Percentiles rank a stretch among this genome's conserved stretches.
Evolutionary conservation across 2,113 vertebrate species (phyloP).

Genomic region (Micronisus gabar): DNA sequence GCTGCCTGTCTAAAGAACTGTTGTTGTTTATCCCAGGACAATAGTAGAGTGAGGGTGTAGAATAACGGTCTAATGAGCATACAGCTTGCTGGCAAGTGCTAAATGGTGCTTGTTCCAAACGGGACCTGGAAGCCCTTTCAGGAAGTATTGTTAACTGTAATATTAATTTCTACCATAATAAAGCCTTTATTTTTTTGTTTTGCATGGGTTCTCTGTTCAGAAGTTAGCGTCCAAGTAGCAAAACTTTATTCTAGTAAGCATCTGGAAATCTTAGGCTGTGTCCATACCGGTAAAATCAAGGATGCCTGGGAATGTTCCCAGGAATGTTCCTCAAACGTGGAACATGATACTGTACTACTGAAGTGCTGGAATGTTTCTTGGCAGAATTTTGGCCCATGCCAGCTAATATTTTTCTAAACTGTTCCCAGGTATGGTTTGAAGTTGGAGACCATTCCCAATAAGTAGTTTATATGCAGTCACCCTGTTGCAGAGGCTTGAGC

Average conservation of each 20-base stretch:
- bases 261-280: slow-evolving; percentile 40
- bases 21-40: neutral
- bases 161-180: neutral
- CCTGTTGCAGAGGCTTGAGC: neutral
- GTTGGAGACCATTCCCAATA: neutral
- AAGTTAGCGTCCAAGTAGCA: neutral
- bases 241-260: neutral
- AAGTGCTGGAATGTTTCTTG: slow-evolving; percentile 38
- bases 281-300: slow-evolving; percentile 15
- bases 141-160: neutral
- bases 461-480: neutral
- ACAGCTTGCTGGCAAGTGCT: neutral
- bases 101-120: neutral
- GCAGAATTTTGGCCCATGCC: slow-evolving; percentile 3
- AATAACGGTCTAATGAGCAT: neutral
- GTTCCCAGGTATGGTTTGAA: slow-evolving; percentile 29
- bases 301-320: slow-evolving; percentile 61
- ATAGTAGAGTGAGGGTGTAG: neutral
- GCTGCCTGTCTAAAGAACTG: neutral
- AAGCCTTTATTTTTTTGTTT: neutral
- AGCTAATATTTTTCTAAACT: neutral
- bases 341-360: slow-evolving; percentile 18
- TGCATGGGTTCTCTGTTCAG: neutral
- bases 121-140: neutral
- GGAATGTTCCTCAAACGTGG: slow-evolving; percentile 36